A percentile compares a stretch with the other conserved stretches of the same genome.
Evolutionary conservation across 2,113 vertebrate species (phyloP).

Genomic region (Aphyosemion australe): DNA sequence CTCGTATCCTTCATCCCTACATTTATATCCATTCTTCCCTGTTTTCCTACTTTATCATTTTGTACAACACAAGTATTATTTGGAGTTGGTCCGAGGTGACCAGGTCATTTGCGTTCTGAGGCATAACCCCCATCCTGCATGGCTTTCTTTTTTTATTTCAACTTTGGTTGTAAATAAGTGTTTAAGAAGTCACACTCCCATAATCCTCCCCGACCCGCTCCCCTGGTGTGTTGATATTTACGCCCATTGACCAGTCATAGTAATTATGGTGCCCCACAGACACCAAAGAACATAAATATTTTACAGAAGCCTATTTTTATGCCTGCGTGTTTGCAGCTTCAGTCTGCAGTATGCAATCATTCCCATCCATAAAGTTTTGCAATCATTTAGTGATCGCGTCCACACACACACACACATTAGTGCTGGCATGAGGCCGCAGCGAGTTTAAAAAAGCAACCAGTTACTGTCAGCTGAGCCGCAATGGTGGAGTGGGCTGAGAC

Average conservation of each 20-base stretch:
- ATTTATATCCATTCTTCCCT: no score
- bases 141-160: no score
- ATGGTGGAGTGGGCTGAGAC: conserved; percentile 56
- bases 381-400: conserved; percentile 10
- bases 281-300: not conserved
- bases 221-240: not conserved
- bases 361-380: conserved; percentile 14
- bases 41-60: no score
- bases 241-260: not conserved
- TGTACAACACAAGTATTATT: no score
- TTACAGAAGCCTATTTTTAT: not conserved
- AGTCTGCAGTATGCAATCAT: not conserved
- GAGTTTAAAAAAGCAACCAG: conserved; percentile 57
- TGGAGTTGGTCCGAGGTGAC: no score
- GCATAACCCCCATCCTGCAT: no score
- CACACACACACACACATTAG: not conserved
- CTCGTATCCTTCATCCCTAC: no score
- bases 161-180: not conserved
- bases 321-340: not conserved
- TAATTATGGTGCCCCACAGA: not conserved
- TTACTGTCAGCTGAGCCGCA: conserved; percentile 45
- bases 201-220: not conserved
- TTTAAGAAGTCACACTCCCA: not conserved
- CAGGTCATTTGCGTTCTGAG: no score
- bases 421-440: not conserved